Conservation (phyloP, 2,113 vertebrate species). For the Mystacornis crossleyi region DNA sequence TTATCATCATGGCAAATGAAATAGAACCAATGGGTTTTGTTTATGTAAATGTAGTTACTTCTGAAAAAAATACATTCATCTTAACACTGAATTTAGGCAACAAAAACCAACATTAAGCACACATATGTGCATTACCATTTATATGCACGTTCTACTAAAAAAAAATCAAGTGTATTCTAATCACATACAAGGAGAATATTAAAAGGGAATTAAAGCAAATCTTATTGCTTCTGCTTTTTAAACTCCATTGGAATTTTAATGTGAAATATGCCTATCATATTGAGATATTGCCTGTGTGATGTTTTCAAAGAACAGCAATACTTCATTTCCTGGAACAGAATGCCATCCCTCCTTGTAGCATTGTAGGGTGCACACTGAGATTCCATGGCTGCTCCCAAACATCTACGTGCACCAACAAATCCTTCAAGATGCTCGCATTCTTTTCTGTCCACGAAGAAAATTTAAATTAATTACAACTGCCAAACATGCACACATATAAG, state of each 20-base stretch:
- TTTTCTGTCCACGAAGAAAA: not conserved
- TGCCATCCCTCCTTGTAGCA: not conserved
- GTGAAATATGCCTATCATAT: not conserved
- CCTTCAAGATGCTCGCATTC: not conserved
- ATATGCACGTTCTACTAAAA: not conserved
- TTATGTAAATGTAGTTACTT: not conserved
- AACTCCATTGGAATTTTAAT: not conserved
- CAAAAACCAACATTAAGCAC: not conserved
- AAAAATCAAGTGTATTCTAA: not conserved
- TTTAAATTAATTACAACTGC: not conserved
- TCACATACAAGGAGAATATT: not conserved
- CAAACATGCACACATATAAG: not conserved
- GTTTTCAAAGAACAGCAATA: not conserved
- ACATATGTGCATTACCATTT: not conserved
- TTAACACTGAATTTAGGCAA: not conserved
- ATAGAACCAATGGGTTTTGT: not conserved
- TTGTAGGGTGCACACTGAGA: not conserved
- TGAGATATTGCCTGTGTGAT: rapidly evolving
- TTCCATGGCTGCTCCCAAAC: not conserved
- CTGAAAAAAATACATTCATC: not conserved
- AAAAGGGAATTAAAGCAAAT: not conserved
- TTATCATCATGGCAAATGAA: not conserved
- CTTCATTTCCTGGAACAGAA: not conserved
- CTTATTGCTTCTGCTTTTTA: not conserved
- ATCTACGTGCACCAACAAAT: not conserved